Conservation (phyloP, 2,888 invertebrate genomes). For the Apodemia mormo region DNA sequence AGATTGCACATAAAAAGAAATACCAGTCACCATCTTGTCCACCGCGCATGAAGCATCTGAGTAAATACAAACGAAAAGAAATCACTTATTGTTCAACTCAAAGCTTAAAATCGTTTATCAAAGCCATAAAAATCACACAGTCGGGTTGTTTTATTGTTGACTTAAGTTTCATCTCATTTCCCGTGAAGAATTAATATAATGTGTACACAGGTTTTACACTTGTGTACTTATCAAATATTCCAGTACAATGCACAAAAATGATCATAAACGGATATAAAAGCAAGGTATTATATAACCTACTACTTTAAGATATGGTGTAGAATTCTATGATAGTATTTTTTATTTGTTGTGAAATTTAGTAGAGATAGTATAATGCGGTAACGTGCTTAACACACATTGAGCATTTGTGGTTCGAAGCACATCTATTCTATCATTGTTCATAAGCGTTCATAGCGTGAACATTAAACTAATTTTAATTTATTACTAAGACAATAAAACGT, state of each 20-base stretch:
- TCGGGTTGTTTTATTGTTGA: constrained; percentile 47
- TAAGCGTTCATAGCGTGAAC: constrained; percentile 10
- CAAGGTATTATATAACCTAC: constrained; percentile 24
- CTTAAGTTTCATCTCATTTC: constrained; percentile 58
- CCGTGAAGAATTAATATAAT: constrained; percentile 60
- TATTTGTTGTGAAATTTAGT: constrained; percentile 15
- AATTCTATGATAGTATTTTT: constrained; percentile 22
- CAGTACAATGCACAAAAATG: constrained; percentile 34
- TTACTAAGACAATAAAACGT: constrained; percentile 14
- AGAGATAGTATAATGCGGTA: constrained; percentile 33
- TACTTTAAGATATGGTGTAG: background rate
- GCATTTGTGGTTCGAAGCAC: constrained; percentile 15
- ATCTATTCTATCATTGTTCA: constrained; percentile 5
- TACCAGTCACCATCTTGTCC: constrained; percentile 3
- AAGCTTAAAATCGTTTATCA: constrained; percentile 37
- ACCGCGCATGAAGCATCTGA: background rate
- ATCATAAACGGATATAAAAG: constrained; percentile 9
- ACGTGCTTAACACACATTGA: constrained; percentile 41
- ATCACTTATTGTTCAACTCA: constrained; percentile 19
- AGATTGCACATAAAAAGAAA: constrained; percentile 15
- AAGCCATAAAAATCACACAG: constrained; percentile 33
- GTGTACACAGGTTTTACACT: constrained; percentile 53
- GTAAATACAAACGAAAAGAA: background rate
- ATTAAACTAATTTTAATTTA: constrained; percentile 3
- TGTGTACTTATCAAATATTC: constrained; percentile 53